Evolutionary conservation across 2,113 vertebrate species (phyloP).

Genomic region (Elaphurus davidianus): DNA sequence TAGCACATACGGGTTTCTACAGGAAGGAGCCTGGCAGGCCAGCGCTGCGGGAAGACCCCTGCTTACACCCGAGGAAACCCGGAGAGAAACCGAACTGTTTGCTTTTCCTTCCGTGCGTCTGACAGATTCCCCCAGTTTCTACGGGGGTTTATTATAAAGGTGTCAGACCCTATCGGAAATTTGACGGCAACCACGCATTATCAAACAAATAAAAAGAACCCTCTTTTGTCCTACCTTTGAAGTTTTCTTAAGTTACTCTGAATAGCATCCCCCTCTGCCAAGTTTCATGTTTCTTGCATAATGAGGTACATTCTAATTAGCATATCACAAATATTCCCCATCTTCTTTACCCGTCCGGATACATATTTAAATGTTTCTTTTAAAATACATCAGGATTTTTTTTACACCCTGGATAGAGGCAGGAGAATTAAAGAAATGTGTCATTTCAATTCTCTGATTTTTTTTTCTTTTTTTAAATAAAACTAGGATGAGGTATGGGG

Average conservation of each 20-base stretch:
- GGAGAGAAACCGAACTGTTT: background rate
- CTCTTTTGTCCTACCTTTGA: background rate
- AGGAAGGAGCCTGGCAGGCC: conserved; percentile 43
- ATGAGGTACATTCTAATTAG: conserved; percentile 57
- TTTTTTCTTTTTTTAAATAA: background rate
- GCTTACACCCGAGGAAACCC: conserved; percentile 37
- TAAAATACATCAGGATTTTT: conserved; percentile 48
- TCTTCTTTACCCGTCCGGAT: background rate
- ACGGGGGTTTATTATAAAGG: conserved; percentile 16
- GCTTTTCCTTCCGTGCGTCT: conserved; percentile 44
- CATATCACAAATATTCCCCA: conserved; percentile 50
- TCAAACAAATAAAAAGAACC: conserved; percentile 50
- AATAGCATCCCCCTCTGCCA: conserved; percentile 61
- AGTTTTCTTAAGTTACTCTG: conserved; percentile 55
- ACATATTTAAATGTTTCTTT: conserved; percentile 64
- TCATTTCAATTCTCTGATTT: background rate
- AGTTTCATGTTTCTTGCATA: conserved; percentile 40
- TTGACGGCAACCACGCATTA: conserved; percentile 35
- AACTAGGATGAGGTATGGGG: background rate
- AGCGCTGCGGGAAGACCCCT: background rate
- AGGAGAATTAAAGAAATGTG: background rate
- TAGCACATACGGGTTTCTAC: conserved; percentile 44
- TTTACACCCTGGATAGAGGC: background rate
- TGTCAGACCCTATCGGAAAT: conserved; percentile 36
- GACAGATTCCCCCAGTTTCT: conserved; percentile 14